Evolutionary conservation across 2,888 invertebrate species (phyloP).

Genomic region (Thecophora atra): DNA sequence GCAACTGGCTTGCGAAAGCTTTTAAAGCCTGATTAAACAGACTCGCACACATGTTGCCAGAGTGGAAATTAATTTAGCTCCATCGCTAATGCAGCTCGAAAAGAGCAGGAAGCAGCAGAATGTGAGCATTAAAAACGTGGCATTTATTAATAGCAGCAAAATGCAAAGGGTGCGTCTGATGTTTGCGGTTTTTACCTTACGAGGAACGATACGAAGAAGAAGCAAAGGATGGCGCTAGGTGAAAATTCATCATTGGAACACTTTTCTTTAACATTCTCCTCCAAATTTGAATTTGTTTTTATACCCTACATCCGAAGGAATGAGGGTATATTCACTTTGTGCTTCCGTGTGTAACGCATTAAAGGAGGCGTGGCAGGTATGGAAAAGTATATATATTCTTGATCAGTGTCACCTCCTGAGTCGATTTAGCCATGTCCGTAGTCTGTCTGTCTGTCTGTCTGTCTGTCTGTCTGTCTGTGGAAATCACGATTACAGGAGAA

Average conservation of each 20-base stretch:
- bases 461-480: slow-evolving; percentile 19
- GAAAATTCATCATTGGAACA: too few relatives aligned
- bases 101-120: not conserved
- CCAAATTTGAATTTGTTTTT: too few relatives aligned
- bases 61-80: slow-evolving; percentile 23
- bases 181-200: slow-evolving; percentile 28
- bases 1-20: not conserved
- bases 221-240: not conserved
- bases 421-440: not conserved
- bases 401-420: not conserved
- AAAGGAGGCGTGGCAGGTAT: not conserved
- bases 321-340: too few relatives aligned
- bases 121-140: not conserved
- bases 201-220: not conserved
- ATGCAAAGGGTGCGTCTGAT: slow-evolving; percentile 28
- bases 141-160: slow-evolving; percentile 15
- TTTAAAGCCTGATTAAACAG: slow-evolving; percentile 22
- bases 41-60: not conserved
- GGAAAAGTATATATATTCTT: not conserved
- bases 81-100: slow-evolving; percentile 10
- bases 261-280: too few relatives aligned
- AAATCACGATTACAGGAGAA: not conserved
- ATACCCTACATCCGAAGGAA: too few relatives aligned
- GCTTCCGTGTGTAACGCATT: too few relatives aligned
- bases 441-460: slow-evolving; percentile 11